Conservation (phyloP, 2,113 vertebrate species). For the Ariopsis seemanni region DNA sequence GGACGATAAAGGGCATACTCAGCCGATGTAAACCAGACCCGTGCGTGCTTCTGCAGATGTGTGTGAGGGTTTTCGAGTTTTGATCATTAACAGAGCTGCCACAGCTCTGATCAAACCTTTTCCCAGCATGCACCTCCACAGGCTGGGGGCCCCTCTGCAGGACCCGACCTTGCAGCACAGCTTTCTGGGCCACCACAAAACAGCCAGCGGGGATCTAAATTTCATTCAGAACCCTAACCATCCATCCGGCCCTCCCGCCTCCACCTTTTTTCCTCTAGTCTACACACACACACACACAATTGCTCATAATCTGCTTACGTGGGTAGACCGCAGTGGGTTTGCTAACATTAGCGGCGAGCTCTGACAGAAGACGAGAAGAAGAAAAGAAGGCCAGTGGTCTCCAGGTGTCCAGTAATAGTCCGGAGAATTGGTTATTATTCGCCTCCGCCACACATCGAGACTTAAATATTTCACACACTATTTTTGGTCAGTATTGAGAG, state of each 20-base stretch:
- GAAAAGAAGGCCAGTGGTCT: slow-evolving; percentile 74
- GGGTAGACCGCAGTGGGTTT: slow-evolving; percentile 83
- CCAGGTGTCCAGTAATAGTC: slow-evolving; percentile 89
- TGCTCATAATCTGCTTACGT: slow-evolving; percentile 93
- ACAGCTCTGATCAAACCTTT: slow-evolving; percentile 89
- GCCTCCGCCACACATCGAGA: slow-evolving; percentile 84
- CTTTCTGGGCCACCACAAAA: slow-evolving; percentile 90
- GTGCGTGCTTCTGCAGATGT: not conserved
- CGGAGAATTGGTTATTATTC: slow-evolving; percentile 85
- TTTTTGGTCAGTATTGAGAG: slow-evolving; percentile 57
- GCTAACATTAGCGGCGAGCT: slow-evolving; percentile 90
- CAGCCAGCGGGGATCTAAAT: slow-evolving; percentile 89
- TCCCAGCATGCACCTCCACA: slow-evolving; percentile 86
- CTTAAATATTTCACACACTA: slow-evolving; percentile 76
- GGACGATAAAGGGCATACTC: not conserved
- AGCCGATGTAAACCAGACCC: not conserved
- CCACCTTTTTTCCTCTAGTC: slow-evolving; percentile 68
- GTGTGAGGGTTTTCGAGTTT: slow-evolving; percentile 75
- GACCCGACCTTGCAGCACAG: slow-evolving; percentile 86
- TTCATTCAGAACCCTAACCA: slow-evolving; percentile 86
- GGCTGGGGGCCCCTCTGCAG: slow-evolving; percentile 86
- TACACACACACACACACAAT: slow-evolving; percentile 84
- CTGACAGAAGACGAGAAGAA: slow-evolving; percentile 81
- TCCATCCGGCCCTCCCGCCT: slow-evolving; percentile 79
- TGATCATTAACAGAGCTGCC: slow-evolving; percentile 90